A percentile compares a stretch with the other conserved stretches of the same genome.
These are phyloP conservation scores for Maccullochella peelii DNA, from an alignment of 2,113 vertebrate species.

Conservation along the genomic window DNA sequence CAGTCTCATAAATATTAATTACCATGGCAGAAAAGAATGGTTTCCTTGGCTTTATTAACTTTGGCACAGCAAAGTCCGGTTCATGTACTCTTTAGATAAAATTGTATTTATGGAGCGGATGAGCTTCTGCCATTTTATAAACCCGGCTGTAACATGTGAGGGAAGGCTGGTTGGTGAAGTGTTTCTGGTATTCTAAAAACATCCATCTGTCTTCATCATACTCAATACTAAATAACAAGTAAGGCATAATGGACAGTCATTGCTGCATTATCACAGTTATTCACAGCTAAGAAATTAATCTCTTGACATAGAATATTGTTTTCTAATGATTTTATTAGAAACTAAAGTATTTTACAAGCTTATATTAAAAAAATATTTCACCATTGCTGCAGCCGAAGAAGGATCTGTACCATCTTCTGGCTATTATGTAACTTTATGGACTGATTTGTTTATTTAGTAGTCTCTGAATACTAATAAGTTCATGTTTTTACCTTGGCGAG, in stretches of 20 bases:
- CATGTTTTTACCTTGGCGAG: no score
- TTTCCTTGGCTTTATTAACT: slow-evolving; percentile 50
- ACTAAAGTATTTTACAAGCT: not conserved
- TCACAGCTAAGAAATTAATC: not conserved
- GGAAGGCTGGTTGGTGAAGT: not conserved
- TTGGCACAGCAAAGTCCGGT: slow-evolving; percentile 45
- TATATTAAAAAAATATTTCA: not conserved
- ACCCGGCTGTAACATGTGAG: slow-evolving; percentile 12
- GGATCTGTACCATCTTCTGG: not conserved
- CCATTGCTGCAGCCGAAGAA: not conserved
- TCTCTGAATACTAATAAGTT: not conserved
- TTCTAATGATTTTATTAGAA: not conserved
- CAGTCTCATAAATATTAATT: slow-evolving; percentile 60
- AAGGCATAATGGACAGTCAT: not conserved
- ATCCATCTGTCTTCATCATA: not conserved
- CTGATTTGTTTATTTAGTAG: not conserved
- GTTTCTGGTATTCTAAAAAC: slow-evolving; percentile 22
- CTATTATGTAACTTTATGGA: not conserved
- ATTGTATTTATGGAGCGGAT: slow-evolving; percentile 16
- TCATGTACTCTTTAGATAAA: slow-evolving; percentile 30
- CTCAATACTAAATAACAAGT: not conserved
- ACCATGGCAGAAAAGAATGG: slow-evolving; percentile 31
- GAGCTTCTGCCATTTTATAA: slow-evolving; percentile 31
- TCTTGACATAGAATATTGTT: not conserved
- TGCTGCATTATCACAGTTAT: not conserved